Evolutionary conservation across 1,140 invertebrate genomes (phyloP).

Genomic region (Anastatus disparis): DNA sequence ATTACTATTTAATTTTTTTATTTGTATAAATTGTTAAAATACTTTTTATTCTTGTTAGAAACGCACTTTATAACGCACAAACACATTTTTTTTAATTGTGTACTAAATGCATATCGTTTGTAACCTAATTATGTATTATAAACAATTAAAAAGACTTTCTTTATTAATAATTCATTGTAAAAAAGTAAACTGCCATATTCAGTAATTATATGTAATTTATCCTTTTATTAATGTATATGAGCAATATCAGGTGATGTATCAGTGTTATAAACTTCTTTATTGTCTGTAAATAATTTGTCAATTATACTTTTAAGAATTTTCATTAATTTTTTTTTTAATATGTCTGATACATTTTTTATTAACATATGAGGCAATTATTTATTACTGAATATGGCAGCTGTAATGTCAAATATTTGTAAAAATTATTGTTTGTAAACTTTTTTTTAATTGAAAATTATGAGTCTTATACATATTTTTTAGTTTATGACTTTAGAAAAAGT

Average conservation of each 20-base stretch:
- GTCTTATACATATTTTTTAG: neutral
- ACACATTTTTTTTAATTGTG: neutral
- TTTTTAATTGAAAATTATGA: neutral
- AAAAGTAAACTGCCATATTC: constrained; percentile 22
- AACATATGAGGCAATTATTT: constrained; percentile 22
- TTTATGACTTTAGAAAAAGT: neutral
- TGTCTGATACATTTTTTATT: constrained; percentile 1
- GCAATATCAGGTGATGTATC: constrained; percentile 23
- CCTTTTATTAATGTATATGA: constrained; percentile 4
- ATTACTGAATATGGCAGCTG: constrained; percentile 14
- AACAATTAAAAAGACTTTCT: neutral
- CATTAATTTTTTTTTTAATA: neutral
- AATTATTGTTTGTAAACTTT: neutral
- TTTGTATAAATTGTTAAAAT: constrained; percentile 3
- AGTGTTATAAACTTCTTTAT: constrained; percentile 4
- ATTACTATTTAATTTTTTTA: constrained; percentile 5
- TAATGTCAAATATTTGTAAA: neutral
- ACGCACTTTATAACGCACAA: neutral
- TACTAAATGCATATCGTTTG: neutral
- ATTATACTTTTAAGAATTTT: constrained; percentile 28
- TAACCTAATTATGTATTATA: neutral
- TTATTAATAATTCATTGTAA: neutral
- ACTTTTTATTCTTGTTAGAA: neutral
- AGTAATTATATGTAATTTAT: constrained; percentile 12
- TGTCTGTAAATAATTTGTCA: constrained; percentile 10